Conservation (phyloP, 2,888 invertebrate genomes). For the Agrilus mali region DNA sequence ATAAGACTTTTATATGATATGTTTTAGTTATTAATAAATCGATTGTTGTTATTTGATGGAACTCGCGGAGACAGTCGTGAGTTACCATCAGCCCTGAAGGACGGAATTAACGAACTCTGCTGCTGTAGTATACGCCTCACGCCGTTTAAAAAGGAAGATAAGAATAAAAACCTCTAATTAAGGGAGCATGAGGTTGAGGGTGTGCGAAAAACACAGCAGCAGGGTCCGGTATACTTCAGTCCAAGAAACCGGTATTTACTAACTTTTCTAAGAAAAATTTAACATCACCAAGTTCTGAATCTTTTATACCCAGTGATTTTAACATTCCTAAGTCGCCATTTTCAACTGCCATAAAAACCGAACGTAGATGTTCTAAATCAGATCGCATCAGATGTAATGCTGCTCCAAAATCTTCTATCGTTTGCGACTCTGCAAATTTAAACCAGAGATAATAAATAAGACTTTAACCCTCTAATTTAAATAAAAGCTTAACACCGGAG, state of each 20-base stretch:
- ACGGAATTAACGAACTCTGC: conserved; percentile 30
- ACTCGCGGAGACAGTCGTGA: conserved; percentile 26
- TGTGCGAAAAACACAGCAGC: conserved; percentile 56
- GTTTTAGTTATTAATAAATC: too few relatives aligned
- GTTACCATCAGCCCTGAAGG: conserved; percentile 12
- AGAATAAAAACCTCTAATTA: conserved; percentile 62
- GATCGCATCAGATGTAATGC: conserved; percentile 74
- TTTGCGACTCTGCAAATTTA: conserved; percentile 68
- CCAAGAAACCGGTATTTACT: conserved; percentile 90
- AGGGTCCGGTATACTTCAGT: conserved; percentile 49
- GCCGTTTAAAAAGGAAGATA: conserved; percentile 26
- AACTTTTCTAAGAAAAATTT: conserved; percentile 94
- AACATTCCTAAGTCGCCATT: conserved; percentile 90
- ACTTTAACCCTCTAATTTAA: too few relatives aligned
- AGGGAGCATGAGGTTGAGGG: conserved; percentile 47
- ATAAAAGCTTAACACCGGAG: too few relatives aligned
- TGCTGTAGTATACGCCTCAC: conserved; percentile 18
- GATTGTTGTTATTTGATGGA: conserved; percentile 20
- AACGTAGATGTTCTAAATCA: conserved; percentile 83
- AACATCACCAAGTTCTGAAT: conserved; percentile 87
- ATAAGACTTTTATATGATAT: not conserved
- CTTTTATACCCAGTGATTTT: conserved; percentile 87
- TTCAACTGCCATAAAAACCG: conserved; percentile 91
- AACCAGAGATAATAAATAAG: too few relatives aligned
- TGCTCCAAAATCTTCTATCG: conserved; percentile 89